Base-by-base conservation (phyloP, 92 coral and sea anemone genomes). In the Blastomussa wellsi region DNA sequence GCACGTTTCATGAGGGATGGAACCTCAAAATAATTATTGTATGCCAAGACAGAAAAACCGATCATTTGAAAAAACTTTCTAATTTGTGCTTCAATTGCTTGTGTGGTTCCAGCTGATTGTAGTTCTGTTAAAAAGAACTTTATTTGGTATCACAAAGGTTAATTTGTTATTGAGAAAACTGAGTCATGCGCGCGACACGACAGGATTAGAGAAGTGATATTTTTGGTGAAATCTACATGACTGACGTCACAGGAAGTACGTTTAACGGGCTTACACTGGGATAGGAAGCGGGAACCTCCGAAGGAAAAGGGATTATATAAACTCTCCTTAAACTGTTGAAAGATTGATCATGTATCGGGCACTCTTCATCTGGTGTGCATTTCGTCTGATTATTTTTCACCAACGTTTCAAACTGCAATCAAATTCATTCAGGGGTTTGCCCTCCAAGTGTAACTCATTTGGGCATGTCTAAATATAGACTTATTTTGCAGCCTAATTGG, bases 161-260 rank as follows among this genome's bases (percentile, higher is more conserved):
- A 76, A 37, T 51, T 52, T 68, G 39, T 70, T 38, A 24, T 37
- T 67, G 20, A 32, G 19, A 68, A 81, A n/a, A 14, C 32, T 7
- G 1, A 17, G 78, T 81, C 85, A 81, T 77, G 85, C 69, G 78
- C 78, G 29, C 5, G 44, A 13, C 35, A 10, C 68, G 19, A 51
- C 52, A 16, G 32, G 35, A 55, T 82, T 71, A 82, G 78, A 36
- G 3, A 82, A 71, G 64, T 78, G 69, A 35, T 82, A 82, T 70
- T 70, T 82, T 71, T 51, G 78, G 86, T 37, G 35, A 12, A 32
- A 52, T 52, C 38, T 3, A 35, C 11, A 22, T n/a, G 47, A 44
- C 62, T 49, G 78, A 71, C 42, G 86, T 26, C 41, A 82, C 69
- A 51, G 86, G 86, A 71, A 82, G 42, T 52, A 48, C 84, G 77